phyloP scores from a whole-genome alignment of 2,888 invertebrate species.

The Sepiola atlantica region DNA sequence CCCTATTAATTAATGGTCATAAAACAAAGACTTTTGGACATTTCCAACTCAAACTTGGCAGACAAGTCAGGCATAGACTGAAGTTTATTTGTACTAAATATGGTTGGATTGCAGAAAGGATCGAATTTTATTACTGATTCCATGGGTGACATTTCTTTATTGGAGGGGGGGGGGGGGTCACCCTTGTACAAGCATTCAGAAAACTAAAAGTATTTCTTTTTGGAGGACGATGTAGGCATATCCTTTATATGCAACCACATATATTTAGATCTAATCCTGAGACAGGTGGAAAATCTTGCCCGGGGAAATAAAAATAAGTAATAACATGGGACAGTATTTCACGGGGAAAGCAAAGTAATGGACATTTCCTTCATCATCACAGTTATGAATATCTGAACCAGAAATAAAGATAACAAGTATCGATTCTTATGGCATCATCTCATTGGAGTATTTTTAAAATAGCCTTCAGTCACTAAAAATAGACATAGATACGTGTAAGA shows the following conservation, averaged over 20 bases:
- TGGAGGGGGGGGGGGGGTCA: no score
- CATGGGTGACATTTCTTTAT: no score
- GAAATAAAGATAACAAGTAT: slow-evolving; percentile 8
- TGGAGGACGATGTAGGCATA: neutral
- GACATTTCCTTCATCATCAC: neutral
- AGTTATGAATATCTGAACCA: slow-evolving; percentile 24
- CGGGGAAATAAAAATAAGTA: neutral
- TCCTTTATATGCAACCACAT: neutral
- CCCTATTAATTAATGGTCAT: no score
- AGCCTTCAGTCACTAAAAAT: neutral
- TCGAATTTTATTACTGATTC: no score
- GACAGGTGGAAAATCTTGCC: neutral
- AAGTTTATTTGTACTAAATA: no score
- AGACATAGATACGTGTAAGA: neutral
- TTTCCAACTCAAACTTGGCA: no score
- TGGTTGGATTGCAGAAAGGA: no score
- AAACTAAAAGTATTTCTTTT: neutral
- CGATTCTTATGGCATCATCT: neutral
- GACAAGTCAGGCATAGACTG: no score
- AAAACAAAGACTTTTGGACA: no score
- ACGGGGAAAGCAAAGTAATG: neutral
- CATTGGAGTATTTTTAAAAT: neutral
- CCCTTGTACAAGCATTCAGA: no score
- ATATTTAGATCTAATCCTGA: neutral
- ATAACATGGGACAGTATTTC: neutral